Percentiles rank a stretch among this genome's conserved stretches.
phyloP scores from a whole-genome alignment of 1,140 invertebrate species.

The Chlorops oryzae region DNA sequence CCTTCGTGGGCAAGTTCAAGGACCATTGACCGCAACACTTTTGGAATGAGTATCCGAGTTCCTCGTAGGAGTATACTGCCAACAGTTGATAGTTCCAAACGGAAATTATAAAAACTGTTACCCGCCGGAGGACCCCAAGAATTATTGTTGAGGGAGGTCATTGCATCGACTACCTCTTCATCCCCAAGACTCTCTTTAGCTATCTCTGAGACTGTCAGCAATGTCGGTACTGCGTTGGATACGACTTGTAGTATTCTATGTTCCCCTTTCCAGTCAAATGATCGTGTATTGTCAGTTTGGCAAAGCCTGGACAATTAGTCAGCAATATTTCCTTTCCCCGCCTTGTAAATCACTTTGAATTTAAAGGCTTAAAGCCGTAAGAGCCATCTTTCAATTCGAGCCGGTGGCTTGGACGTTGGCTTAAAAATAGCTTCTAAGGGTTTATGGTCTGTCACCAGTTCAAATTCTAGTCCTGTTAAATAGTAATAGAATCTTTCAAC shows the following conservation, averaged over 20 bases:
- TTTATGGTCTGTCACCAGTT: conserved; percentile 41
- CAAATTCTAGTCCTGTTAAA: conserved; percentile 30
- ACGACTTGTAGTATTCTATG: too few relatives aligned
- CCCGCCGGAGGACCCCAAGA: background rate
- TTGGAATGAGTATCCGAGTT: background rate
- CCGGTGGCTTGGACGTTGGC: too few relatives aligned
- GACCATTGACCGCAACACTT: conserved; percentile 16
- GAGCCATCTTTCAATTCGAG: conserved; percentile 35
- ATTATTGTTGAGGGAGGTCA: background rate
- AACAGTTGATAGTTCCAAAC: background rate
- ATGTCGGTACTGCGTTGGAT: too few relatives aligned
- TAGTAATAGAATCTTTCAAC: conserved; percentile 20
- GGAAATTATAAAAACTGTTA: conserved; percentile 2
- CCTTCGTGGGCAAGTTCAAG: conserved; percentile 39
- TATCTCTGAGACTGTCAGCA: too few relatives aligned
- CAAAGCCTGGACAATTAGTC: too few relatives aligned
- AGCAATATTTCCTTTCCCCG: conserved; percentile 18
- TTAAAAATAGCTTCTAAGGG: too few relatives aligned
- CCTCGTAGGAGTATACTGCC: conserved; percentile 6
- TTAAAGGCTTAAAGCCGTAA: conserved; percentile 22
- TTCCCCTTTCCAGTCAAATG: too few relatives aligned
- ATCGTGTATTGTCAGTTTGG: too few relatives aligned
- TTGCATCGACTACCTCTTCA: background rate
- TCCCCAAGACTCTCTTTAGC: too few relatives aligned
- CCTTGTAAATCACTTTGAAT: too few relatives aligned